These are phyloP conservation scores for Nebria brevicollis DNA, from an alignment of 2,888 invertebrate species.

Conservation along the genomic window DNA sequence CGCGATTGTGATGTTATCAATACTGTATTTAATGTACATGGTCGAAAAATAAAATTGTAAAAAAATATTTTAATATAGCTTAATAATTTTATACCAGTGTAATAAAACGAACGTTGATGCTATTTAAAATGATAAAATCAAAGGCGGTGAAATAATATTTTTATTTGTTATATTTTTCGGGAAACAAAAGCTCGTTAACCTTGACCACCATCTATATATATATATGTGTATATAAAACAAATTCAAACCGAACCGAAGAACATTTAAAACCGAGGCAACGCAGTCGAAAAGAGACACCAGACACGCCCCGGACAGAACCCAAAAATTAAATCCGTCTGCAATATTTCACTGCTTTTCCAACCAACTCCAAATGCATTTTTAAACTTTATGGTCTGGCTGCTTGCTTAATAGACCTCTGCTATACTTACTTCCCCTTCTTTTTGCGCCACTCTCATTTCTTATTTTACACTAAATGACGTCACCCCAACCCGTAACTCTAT, in stretches of 20 bases:
- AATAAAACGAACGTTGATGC: too few species aligned
- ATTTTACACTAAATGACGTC: too few species aligned
- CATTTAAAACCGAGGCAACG: conserved; percentile 24
- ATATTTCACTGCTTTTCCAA: conserved; percentile 8
- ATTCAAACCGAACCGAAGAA: conserved; percentile 22
- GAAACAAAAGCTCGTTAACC: conserved; percentile 40
- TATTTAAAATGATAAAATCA: conserved; percentile 2
- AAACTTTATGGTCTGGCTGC: conserved; percentile 15
- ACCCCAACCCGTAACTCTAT: too few species aligned
- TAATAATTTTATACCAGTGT: too few species aligned
- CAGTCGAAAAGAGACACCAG: background rate
- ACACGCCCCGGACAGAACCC: conserved; percentile 30
- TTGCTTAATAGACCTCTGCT: conserved; percentile 1
- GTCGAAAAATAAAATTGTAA: too few species aligned
- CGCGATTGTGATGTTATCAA: too few species aligned
- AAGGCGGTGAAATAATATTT: conserved; percentile 4
- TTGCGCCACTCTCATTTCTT: too few species aligned
- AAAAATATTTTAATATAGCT: too few species aligned
- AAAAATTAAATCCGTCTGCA: conserved; percentile 19
- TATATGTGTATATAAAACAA: conserved; percentile 1
- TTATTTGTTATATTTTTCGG: conserved; percentile 23
- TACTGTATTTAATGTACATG: too few species aligned
- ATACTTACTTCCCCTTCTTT: background rate
- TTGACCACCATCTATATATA: conserved; percentile 26
- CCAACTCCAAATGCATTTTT: background rate